phyloP scores from a whole-genome alignment of 2,888 invertebrate species.

The Apodemia zela region DNA sequence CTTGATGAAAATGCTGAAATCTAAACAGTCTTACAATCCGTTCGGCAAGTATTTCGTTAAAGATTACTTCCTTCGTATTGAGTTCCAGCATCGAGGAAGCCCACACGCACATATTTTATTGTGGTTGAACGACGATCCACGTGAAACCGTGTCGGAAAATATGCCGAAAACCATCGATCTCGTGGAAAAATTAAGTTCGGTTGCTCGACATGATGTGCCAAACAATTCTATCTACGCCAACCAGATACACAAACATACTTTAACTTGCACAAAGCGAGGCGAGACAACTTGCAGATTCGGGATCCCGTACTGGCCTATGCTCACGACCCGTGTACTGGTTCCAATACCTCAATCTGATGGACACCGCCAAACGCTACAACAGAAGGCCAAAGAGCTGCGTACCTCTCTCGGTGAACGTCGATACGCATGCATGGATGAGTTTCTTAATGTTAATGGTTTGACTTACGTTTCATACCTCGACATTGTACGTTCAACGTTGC shows the following conservation, averaged over 20 bases:
- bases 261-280: constrained; percentile 32
- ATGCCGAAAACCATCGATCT: constrained; percentile 32
- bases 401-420: constrained; percentile 36
- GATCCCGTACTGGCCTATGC: too few species aligned
- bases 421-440: constrained; percentile 41
- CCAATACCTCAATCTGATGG: too few species aligned
- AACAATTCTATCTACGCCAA: constrained; percentile 38
- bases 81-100: too few species aligned
- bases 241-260: constrained; percentile 42
- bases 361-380: too few species aligned
- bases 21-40: constrained; percentile 28
- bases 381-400: constrained; percentile 38
- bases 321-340: too few species aligned
- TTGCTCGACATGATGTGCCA: constrained; percentile 37
- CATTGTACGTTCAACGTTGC: constrained; percentile 38
- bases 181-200: constrained; percentile 41
- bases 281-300: too few species aligned
- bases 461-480: constrained; percentile 39
- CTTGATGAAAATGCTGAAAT: constrained; percentile 37
- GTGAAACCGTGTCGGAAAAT: too few species aligned
- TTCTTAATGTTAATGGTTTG: constrained; percentile 38
- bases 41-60: too few species aligned
- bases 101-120: too few species aligned
- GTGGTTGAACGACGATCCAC: too few species aligned
- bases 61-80: too few species aligned